Evolutionary conservation across 1,140 invertebrate species (phyloP), one percentile per base, ranked within the genome.

Genomic region (Drosophila malerkotliana): DNA sequence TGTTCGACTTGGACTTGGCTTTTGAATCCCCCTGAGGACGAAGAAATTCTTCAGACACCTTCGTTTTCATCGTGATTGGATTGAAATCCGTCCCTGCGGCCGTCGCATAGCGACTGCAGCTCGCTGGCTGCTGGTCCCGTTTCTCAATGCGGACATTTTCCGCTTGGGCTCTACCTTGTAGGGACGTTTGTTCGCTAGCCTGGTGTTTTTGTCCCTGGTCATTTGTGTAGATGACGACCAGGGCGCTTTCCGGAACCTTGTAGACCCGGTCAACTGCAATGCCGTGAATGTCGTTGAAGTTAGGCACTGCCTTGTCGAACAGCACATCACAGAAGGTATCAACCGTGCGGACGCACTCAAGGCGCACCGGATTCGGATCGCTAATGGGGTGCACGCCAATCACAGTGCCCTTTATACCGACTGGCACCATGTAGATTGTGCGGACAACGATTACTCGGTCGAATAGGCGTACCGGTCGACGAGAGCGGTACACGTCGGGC

Each of bases 361-460:
- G 18, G 0, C 91, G 89, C 12, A 92, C 90, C 0, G 91, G 91
- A 72, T 92, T 92, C 0, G 87, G 85, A 58, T 92, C 91, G 4
- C 26, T 78, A 0, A 91, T 69, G 1, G 92, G 93, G 64, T 94
- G 92, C 5, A 96, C 93, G 28, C 95, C 96, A 15, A 97, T 94
- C 1, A 99, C 93, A 0, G 96, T 98, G 34, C 98, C 98, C 76
- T 94, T 95, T 1, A 94, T 93, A 4, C 97, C 98, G 12, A 97
- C 92, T 0, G 97, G 97, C 7, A 98, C 90, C 84, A 91, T 75
- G 76, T 95, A 96, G 49, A 94, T 94, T 47, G 95, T 93, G 34
- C 95, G 93, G 0, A 96, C 94, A 77, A 95, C 95, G 2, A 98
- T 94, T 39, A 99, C 95, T 57, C 98, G 93, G 91, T 99, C 98